phyloP scores from a whole-genome alignment of 2,113 vertebrate genomes.

The Deroptyus accipitrinus region DNA sequence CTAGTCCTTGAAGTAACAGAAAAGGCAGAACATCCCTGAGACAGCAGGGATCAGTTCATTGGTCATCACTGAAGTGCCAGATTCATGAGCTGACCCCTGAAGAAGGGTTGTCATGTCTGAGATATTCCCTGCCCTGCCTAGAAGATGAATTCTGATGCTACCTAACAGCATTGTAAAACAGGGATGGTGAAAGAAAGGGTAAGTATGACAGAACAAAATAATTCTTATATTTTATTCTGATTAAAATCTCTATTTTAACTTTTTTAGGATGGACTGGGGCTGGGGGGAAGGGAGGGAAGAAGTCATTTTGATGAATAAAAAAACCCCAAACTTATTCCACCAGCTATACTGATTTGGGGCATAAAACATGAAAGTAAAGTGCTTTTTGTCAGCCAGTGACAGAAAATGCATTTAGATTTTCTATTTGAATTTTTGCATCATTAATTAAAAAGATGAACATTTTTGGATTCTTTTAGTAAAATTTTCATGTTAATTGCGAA shows the following conservation, averaged over 20 bases:
- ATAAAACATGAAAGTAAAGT: not conserved
- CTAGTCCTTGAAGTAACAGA: not conserved
- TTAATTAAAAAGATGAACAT: not conserved
- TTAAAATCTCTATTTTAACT: not conserved
- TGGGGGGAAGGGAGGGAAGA: not conserved
- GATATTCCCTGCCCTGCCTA: not conserved
- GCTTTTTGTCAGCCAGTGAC: not conserved
- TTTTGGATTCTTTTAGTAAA: not conserved
- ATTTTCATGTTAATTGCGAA: not conserved
- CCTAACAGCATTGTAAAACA: not conserved
- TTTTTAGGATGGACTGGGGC: not conserved
- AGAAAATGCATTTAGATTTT: not conserved
- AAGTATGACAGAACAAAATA: not conserved
- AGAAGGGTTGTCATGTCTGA: not conserved
- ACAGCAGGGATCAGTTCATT: not conserved
- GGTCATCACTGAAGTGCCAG: not conserved
- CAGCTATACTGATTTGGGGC: not conserved
- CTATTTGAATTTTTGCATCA: not conserved
- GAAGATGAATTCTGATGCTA: not conserved
- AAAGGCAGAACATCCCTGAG: not conserved
- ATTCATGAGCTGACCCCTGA: not conserved
- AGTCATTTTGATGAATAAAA: not conserved
- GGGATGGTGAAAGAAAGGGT: not conserved
- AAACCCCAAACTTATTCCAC: not conserved
- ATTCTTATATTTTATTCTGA: not conserved